Conservation (phyloP, 2,888 invertebrate species). For the Clostera curtula region DNA sequence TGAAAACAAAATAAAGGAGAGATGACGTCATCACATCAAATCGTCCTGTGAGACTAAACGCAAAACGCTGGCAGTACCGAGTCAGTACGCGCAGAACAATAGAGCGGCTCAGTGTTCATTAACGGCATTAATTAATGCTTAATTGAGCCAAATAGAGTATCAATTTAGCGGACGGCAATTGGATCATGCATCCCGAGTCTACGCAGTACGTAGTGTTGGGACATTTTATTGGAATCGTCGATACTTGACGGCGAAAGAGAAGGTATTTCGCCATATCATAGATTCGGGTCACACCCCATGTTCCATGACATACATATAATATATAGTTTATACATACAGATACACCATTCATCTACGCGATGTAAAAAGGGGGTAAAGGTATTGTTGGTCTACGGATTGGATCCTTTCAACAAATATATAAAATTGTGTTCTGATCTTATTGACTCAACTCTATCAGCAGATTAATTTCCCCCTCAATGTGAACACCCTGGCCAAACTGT, state of each 20-base stretch:
- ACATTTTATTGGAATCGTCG: not conserved
- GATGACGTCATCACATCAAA: constrained; percentile 14
- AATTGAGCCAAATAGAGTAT: constrained; percentile 72
- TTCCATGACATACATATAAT: too few species aligned
- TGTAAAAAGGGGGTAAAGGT: too few species aligned
- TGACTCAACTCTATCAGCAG: too few species aligned
- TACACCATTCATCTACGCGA: too few species aligned
- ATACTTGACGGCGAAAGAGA: constrained; percentile 3
- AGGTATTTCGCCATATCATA: too few species aligned
- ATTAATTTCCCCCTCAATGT: too few species aligned
- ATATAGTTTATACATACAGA: too few species aligned
- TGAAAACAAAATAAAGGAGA: not conserved
- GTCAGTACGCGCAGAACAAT: constrained; percentile 40
- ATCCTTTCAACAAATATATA: too few species aligned
- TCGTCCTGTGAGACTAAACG: constrained; percentile 3
- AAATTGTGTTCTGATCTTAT: too few species aligned
- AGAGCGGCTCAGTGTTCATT: constrained; percentile 62
- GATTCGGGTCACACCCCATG: too few species aligned
- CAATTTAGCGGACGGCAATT: constrained; percentile 68
- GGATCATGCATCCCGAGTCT: constrained; percentile 56
- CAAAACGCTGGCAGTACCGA: constrained; percentile 15
- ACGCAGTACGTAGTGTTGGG: constrained; percentile 7
- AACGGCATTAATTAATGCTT: constrained; percentile 68
- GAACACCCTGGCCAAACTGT: too few species aligned
- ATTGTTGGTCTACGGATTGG: too few species aligned